Base-by-base conservation (phyloP, 2,888 invertebrate genomes). In the Hoplodrina ambigua region DNA sequence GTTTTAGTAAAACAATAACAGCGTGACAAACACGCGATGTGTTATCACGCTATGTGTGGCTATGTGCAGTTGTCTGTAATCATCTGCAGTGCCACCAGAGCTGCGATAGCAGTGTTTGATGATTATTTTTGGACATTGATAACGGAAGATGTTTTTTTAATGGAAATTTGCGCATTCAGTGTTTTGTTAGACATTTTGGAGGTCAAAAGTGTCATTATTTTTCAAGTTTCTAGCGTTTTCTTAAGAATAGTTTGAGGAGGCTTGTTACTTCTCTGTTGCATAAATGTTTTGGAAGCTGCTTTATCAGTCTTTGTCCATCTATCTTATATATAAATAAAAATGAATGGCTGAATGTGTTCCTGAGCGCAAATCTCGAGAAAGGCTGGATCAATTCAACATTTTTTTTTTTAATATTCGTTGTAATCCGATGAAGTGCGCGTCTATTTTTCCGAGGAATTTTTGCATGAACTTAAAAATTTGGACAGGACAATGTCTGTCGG, bases 111-210 rank as follows among this genome's bases (percentile, higher is more conserved):
- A 30, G n/a, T 78, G 71, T 80, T 78, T 68, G 64, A 19, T 60
- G 53, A n/a, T 64, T 80, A 78, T 78, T 75, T 75, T 67, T 56
- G 61, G 19, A 53, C 30, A 44, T 17, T 25, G 78, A 79, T 78
- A 79, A 75, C 54, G n/a, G 3, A 70, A 44, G 25, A n/a, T 67
- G 49, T 50, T 64, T 65, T 78, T 58, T 44, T 33, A 15, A n/a
- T 54, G 50, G 13, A 54, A 56, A 52, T 70, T 56, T 25, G 54
- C 54, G 15, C 20, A 10, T 19, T 15, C 25, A n/a, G 8, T 57
- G 30, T 46, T 61, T 41, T 30, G 11, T 52, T 20, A 44, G 7
- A 7, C 30, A 13, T 56, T 64, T 56, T 25, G 8, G 17, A 19
- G 50, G 20, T 20, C 33, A 44, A 55, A 13, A 19, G 25, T 10